Evolutionary conservation across 2,888 invertebrate species (phyloP), one percentile per base, ranked within the genome.

Genomic region (Lamproptera curius): DNA sequence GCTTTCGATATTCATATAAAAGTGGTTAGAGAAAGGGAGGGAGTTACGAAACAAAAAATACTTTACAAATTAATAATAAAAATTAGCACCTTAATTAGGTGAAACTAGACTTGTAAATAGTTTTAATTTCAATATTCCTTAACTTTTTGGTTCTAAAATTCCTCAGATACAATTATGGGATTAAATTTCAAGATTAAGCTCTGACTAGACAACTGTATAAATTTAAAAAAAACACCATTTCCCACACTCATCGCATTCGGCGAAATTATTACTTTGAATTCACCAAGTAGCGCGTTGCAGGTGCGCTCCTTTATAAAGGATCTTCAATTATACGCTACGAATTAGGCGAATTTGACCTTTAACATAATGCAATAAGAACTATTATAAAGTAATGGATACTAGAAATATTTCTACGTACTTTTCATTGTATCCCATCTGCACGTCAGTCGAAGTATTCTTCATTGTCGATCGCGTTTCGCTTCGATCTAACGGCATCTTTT

Each of bases 231-330:
- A 39, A 13, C 11, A 53, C 56, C 51, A 55, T 57, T 79, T 83
- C 83, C 71, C 82, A 82, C 80, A 78, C 50, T 59, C 52, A 55
- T 60, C 62, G 66, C 67, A 63, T 72, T 72, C 59, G 65, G 63
- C 67, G 67, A 71, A 73, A 71, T 63, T 56, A 63, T 61, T 58
- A 63, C 67, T 64, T 63, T 63, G 48, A 43, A 49, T 57, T 65
- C 58, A 54, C 53, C 58, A 55, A 46, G 52, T 62, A 62, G 65
- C 67, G 66, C 59, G 41, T 45, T 3, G 80, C 84, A 84, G 81
- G 81, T 83, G 85, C 64, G 63, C 57, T 54, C n/a, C 20, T 20
- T 20, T 5, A 20, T 20, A 16, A 26, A 43, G 42, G 23, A 33
- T 16, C 42, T 14, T 39, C 14, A 9, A 35, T 35, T 9, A 15